phyloP scores from a whole-genome alignment of 2,797 vertebrate genomes.

The Artibeus lituratus region DNA sequence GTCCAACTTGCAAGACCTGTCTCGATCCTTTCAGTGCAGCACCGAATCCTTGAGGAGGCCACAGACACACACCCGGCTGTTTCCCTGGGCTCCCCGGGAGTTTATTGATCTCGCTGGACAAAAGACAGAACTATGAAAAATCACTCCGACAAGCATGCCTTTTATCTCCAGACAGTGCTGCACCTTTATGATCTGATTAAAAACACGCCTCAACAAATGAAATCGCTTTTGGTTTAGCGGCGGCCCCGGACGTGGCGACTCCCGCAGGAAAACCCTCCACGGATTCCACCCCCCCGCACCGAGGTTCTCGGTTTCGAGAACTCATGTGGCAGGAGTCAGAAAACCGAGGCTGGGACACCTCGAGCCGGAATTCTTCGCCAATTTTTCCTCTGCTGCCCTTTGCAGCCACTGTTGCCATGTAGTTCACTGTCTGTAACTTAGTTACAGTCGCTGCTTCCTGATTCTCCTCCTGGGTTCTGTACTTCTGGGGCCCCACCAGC shows the following conservation, averaged over 20 bases:
- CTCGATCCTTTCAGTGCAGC: conserved; percentile 35
- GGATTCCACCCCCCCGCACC: not conserved
- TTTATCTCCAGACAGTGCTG: conserved; percentile 31
- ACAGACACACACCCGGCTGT: conserved; percentile 31
- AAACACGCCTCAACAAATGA: conserved; percentile 4
- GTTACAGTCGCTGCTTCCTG: not conserved
- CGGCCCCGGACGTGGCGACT: not conserved
- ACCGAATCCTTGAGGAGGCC: conserved; percentile 66
- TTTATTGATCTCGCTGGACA: conserved; percentile 65
- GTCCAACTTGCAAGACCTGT: not conserved
- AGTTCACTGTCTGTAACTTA: accelerated
- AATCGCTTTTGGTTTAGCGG: not conserved
- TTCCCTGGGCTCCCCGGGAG: conserved; percentile 49
- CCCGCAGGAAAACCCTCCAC: not conserved
- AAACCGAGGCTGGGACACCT: not conserved
- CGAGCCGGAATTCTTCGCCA: not conserved
- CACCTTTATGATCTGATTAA: conserved; percentile 40
- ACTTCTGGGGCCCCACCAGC: not conserved
- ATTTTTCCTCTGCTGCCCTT: not conserved
- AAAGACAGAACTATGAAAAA: conserved; percentile 65
- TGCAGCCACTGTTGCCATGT: not conserved
- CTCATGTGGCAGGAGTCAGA: not conserved
- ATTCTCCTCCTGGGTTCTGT: not conserved
- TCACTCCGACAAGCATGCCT: conserved; percentile 39
- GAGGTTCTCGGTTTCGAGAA: not conserved